phyloP scores from a whole-genome alignment of 2,113 vertebrate species.

The Callocephalon fimbriatum region DNA sequence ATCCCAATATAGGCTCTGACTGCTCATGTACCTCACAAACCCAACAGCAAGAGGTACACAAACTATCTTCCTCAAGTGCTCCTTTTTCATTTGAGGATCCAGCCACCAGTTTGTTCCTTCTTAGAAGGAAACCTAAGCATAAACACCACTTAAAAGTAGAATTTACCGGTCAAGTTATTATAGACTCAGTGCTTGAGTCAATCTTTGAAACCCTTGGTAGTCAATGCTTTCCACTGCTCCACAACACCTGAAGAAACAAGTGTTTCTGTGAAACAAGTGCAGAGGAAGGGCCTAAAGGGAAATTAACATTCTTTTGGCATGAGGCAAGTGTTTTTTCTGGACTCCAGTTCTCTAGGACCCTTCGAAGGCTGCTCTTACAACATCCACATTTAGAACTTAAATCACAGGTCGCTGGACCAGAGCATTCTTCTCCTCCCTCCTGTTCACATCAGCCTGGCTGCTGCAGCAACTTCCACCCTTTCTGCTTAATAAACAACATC shows the following conservation, averaged over 20 bases:
- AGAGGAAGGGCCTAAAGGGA: neutral
- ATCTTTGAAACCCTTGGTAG: neutral
- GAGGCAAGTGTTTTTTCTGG: neutral
- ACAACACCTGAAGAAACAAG: neutral
- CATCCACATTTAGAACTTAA: neutral
- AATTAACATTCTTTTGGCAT: conserved; percentile 30
- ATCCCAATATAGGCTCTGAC: neutral
- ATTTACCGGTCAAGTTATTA: neutral
- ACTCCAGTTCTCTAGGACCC: neutral
- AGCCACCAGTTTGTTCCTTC: neutral
- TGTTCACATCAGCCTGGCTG: neutral
- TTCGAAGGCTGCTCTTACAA: neutral
- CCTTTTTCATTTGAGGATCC: neutral
- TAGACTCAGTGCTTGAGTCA: neutral
- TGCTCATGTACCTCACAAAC: neutral
- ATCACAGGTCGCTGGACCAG: neutral
- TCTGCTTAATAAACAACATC: neutral
- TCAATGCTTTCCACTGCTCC: neutral
- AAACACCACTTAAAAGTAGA: neutral
- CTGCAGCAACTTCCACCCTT: neutral
- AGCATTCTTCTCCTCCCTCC: neutral
- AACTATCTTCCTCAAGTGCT: neutral
- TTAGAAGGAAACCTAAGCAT: neutral
- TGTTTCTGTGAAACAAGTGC: too few relatives aligned
- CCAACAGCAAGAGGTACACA: neutral